A percentile compares a stretch with the other conserved stretches of the same genome.
Evolutionary conservation across 2,888 invertebrate genomes (phyloP).

Genomic region (Chloroclystis v-ata): DNA sequence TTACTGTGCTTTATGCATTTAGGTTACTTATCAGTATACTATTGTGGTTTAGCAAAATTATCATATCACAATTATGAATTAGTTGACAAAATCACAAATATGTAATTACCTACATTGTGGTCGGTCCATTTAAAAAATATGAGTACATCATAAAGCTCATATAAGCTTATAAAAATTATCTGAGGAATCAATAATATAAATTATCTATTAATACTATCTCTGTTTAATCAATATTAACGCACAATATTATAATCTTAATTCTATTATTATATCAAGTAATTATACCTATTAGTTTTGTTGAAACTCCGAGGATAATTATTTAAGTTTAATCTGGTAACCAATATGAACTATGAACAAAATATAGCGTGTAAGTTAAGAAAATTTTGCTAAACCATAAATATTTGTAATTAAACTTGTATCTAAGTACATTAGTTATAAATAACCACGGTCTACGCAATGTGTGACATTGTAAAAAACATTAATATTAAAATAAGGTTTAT

Average conservation of each 20-base stretch:
- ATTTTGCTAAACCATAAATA: constrained; percentile 16
- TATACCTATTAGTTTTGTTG: too few species aligned
- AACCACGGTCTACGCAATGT: constrained; percentile 45
- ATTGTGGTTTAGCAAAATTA: constrained; percentile 20
- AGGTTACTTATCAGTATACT: constrained; percentile 19
- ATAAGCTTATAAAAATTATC: too few species aligned
- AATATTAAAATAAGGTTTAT: constrained; percentile 26
- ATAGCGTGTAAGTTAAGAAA: not conserved
- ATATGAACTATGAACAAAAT: too few species aligned
- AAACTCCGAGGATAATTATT: too few species aligned
- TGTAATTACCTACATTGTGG: too few species aligned
- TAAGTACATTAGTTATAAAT: constrained; percentile 42
- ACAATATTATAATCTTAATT: too few species aligned
- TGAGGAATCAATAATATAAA: too few species aligned
- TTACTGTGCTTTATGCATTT: constrained; percentile 22
- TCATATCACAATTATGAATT: not conserved
- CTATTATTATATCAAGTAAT: too few species aligned
- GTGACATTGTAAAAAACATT: constrained; percentile 44
- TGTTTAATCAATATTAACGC: too few species aligned
- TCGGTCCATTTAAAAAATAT: not conserved
- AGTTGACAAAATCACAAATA: not conserved
- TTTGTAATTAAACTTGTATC: constrained; percentile 21
- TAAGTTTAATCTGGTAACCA: too few species aligned
- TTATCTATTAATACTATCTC: too few species aligned
- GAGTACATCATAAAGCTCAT: too few species aligned